These are phyloP conservation scores for Parnassius smintheus DNA, from an alignment of 2,888 invertebrate genomes.

Conservation along the genomic window DNA sequence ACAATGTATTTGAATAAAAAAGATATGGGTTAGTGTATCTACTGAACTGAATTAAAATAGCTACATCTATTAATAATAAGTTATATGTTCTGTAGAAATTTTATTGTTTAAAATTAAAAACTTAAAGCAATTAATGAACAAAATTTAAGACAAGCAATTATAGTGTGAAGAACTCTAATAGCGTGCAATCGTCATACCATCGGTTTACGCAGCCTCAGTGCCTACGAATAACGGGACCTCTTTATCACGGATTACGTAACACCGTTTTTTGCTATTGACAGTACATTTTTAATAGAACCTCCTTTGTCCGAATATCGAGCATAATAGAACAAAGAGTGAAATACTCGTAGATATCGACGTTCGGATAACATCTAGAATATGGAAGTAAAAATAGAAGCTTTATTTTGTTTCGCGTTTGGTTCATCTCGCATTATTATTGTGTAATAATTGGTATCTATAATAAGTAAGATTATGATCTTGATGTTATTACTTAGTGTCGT, in stretches of 20 bases:
- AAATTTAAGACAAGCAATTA: background rate
- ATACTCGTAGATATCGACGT: constrained; percentile 32
- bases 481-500: too few species aligned
- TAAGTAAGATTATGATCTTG: too few species aligned
- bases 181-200: constrained; percentile 31
- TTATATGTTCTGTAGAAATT: too few species aligned
- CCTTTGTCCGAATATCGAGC: constrained; percentile 44
- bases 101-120: too few species aligned
- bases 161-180: constrained; percentile 22
- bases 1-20: too few species aligned
- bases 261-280: constrained; percentile 52
- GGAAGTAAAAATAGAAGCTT: constrained; percentile 21
- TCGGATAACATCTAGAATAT: constrained; percentile 36
- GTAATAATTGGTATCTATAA: background rate
- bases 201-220: constrained; percentile 22
- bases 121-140: too few species aligned
- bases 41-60: too few species aligned
- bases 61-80: too few species aligned
- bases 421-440: constrained; percentile 1
- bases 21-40: too few species aligned
- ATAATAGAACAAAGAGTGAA: constrained; percentile 32
- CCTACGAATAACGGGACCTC: constrained; percentile 40
- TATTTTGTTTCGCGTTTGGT: constrained; percentile 9
- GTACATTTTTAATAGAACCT: constrained; percentile 43
- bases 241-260: constrained; percentile 52